A percentile compares a stretch with the other conserved stretches of the same genome.
phyloP scores from a whole-genome alignment of 2,888 invertebrate genomes.

The Polyploca ridens region DNA sequence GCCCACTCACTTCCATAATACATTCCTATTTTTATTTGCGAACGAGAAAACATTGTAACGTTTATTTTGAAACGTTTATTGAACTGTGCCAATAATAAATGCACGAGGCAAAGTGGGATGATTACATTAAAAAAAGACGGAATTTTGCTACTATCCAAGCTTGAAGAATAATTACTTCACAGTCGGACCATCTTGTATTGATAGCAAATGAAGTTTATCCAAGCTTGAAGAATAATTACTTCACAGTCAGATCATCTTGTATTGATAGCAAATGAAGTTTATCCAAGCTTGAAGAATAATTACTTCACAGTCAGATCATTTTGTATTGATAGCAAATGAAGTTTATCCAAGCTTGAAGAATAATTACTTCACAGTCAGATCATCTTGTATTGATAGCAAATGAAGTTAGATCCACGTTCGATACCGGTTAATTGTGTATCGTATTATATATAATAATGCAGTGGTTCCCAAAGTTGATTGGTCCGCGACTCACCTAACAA shows the following conservation, averaged over 20 bases:
- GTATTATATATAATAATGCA: too few species aligned
- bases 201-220: too few species aligned
- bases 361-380: neutral
- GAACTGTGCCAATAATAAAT: conserved; percentile 1
- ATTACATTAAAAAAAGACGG: neutral
- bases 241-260: too few species aligned
- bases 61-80: neutral
- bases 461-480: too few species aligned
- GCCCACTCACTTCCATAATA: conserved; percentile 1
- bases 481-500: too few species aligned
- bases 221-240: neutral
- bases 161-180: neutral
- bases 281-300: neutral
- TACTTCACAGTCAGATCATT: too few species aligned
- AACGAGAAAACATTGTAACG: neutral
- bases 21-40: neutral
- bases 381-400: too few species aligned
- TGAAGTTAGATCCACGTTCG: too few species aligned
- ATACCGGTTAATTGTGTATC: too few species aligned
- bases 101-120: neutral
- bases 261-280: too few species aligned
- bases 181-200: too few species aligned
- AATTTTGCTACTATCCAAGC: neutral
- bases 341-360: neutral
- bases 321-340: too few species aligned